Percentiles rank a stretch among this genome's conserved stretches.
phyloP scores from a whole-genome alignment of 2,888 invertebrate genomes.

The Agrotis exclamationis region DNA sequence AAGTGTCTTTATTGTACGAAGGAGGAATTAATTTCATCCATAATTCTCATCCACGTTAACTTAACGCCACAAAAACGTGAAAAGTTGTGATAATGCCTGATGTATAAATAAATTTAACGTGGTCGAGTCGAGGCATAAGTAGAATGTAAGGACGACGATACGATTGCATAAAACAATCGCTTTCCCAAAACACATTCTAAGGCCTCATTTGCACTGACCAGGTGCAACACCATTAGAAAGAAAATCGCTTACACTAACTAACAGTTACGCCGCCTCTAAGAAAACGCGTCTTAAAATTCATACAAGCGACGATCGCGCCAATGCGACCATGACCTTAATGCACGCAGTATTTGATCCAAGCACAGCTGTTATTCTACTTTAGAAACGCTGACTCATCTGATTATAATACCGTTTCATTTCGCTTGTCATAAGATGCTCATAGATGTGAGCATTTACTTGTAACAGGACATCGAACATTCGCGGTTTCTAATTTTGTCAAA shows the following conservation, averaged over 20 bases:
- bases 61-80: no score
- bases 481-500: no score
- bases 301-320: slow-evolving; percentile 11
- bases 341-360: slow-evolving; percentile 20
- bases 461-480: no score
- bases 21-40: no score
- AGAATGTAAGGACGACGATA: no score
- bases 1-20: no score
- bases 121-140: no score
- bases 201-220: not conserved
- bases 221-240: not conserved
- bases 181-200: not conserved
- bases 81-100: no score
- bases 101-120: no score
- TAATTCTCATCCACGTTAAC: no score
- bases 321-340: slow-evolving; percentile 43
- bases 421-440: not conserved
- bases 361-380: slow-evolving; percentile 38
- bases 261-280: not conserved
- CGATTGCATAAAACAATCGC: no score
- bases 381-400: slow-evolving; percentile 36
- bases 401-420: slow-evolving; percentile 16
- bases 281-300: slow-evolving; percentile 32
- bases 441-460: no score
- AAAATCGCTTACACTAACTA: not conserved